A percentile compares a stretch with the other conserved stretches of the same genome.
Evolutionary conservation across 2,888 invertebrate species (phyloP).

Genomic region (Drosophila cognata): DNA sequence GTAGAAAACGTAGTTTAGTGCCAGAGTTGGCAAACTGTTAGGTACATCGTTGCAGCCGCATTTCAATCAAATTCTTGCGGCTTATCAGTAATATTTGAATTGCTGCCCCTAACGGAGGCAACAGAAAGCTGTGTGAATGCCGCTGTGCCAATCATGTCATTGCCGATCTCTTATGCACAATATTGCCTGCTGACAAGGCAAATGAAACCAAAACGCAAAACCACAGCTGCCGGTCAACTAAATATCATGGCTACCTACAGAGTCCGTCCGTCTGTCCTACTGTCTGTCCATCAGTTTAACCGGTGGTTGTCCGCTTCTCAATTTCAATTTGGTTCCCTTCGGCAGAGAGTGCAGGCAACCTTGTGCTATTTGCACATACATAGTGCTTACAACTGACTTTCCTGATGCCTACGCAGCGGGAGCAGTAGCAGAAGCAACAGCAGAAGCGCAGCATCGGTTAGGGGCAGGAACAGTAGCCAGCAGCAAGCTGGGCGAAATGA

Average conservation of each 20-base stretch:
- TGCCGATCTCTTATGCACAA: background rate
- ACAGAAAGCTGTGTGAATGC: background rate
- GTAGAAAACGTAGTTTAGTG: slow-evolving; percentile 16
- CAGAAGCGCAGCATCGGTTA: background rate
- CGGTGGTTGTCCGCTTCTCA: slow-evolving; percentile 41
- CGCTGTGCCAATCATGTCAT: slow-evolving; percentile 1
- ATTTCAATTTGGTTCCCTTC: slow-evolving; percentile 51
- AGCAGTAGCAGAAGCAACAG: background rate
- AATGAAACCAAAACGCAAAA: slow-evolving; percentile 38
- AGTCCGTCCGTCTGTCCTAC: background rate
- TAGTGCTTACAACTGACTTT: slow-evolving; percentile 50
- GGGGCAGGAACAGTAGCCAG: background rate
- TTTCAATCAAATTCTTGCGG: slow-evolving; percentile 36
- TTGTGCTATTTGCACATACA: slow-evolving; percentile 61
- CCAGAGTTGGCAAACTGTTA: slow-evolving; percentile 6
- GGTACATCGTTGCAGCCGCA: slow-evolving; percentile 13
- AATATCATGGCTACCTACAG: slow-evolving; percentile 14
- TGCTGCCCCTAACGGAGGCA: background rate
- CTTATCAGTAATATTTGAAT: slow-evolving; percentile 12
- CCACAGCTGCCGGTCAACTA: slow-evolving; percentile 37
- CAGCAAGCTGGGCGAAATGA: slow-evolving; percentile 12
- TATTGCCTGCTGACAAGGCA: slow-evolving; percentile 10
- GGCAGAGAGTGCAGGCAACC: slow-evolving; percentile 55
- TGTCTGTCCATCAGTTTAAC: slow-evolving; percentile 9
- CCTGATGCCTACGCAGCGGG: slow-evolving; percentile 46